These are phyloP conservation scores for Drosophila mercatorum DNA, from an alignment of 2,888 invertebrate genomes.

Conservation along the genomic window DNA sequence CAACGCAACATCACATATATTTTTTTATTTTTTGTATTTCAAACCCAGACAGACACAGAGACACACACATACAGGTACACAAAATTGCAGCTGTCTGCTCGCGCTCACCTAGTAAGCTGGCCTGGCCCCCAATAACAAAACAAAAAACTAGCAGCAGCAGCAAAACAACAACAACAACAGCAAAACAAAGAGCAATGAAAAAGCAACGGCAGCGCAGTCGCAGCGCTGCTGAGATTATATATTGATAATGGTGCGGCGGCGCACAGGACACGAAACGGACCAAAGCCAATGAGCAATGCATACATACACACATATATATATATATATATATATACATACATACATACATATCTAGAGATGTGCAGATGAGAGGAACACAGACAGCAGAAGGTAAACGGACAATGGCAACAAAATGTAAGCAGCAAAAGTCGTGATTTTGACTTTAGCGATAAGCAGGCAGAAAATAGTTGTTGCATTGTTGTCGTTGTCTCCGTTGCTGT, in stretches of 20 bases:
- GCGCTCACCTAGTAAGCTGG: slow-evolving; percentile 49
- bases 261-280: slow-evolving; percentile 57
- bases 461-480: slow-evolving; percentile 34
- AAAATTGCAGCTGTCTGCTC: slow-evolving; percentile 60
- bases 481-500: slow-evolving; percentile 4
- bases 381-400: slow-evolving; percentile 42
- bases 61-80: slow-evolving; percentile 6
- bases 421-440: slow-evolving; percentile 72
- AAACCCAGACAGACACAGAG: slow-evolving; percentile 25
- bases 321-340: not conserved
- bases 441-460: slow-evolving; percentile 68
- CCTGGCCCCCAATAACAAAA: slow-evolving; percentile 36
- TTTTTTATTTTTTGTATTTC: slow-evolving; percentile 14
- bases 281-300: slow-evolving; percentile 41
- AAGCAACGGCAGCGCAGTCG: slow-evolving; percentile 66
- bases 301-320: slow-evolving; percentile 12
- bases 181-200: slow-evolving; percentile 48
- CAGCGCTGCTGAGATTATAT: slow-evolving; percentile 67
- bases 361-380: slow-evolving; percentile 30
- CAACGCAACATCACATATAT: slow-evolving; percentile 28
- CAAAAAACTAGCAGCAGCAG: slow-evolving; percentile 12
- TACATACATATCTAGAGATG: slow-evolving; percentile 1
- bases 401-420: slow-evolving; percentile 47
- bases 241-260: slow-evolving; percentile 69
- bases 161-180: slow-evolving; percentile 15